These are phyloP conservation scores for Lapara coniferarum DNA, from an alignment of 2,888 invertebrate species.

Conservation along the genomic window DNA sequence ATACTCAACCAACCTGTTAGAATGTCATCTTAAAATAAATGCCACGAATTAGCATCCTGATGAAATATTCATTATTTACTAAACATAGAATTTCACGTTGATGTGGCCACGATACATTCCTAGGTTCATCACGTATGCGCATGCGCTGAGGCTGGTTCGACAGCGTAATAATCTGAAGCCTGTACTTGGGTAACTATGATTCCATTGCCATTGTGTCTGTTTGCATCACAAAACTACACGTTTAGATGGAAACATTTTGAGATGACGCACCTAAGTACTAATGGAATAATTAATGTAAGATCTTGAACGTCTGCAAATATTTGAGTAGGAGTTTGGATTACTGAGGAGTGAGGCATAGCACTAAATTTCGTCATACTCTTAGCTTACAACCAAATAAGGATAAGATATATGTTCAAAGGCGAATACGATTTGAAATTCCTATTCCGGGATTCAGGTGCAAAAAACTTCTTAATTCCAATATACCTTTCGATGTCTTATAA, in stretches of 20 bases:
- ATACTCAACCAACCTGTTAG: background rate
- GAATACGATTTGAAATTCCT: too few relatives aligned
- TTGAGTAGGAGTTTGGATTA: conserved; percentile 1
- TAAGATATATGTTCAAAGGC: background rate
- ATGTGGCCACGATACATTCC: background rate
- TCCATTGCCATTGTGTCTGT: conserved; percentile 33
- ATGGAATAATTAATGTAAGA: conserved; percentile 12
- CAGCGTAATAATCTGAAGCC: background rate
- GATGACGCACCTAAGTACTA: background rate
- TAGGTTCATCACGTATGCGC: conserved; percentile 16
- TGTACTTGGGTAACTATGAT: background rate
- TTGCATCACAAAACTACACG: conserved; percentile 12
- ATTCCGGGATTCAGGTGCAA: too few relatives aligned
- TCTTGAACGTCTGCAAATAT: background rate
- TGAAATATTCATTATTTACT: conserved; percentile 28
- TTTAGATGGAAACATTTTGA: conserved; percentile 3
- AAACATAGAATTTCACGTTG: background rate
- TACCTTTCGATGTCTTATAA: too few relatives aligned
- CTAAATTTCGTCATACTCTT: background rate
- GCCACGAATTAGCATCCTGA: conserved; percentile 17
- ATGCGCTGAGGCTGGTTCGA: background rate
- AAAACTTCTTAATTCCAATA: background rate
- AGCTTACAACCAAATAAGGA: background rate
- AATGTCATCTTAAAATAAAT: conserved; percentile 14
- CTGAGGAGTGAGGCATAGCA: background rate